Evolutionary conservation across 2,113 vertebrate species (phyloP).

Genomic region (Pollimyrus isidori): DNA sequence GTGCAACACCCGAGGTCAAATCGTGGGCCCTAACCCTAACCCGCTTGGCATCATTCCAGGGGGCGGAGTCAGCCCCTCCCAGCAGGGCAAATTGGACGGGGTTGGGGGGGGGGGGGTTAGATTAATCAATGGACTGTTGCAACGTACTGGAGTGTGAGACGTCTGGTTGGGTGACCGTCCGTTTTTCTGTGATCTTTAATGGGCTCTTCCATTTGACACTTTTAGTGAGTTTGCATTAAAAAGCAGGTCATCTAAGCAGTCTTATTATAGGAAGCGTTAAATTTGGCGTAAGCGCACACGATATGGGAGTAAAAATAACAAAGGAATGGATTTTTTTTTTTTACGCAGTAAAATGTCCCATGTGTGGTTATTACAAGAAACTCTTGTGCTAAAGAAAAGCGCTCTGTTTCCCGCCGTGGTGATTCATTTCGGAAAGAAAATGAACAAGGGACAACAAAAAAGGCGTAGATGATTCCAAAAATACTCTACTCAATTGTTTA

Average conservation of each 20-base stretch:
- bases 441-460: neutral
- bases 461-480: neutral
- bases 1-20: neutral
- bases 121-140: slow-evolving; percentile 32
- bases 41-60: neutral
- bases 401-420: neutral
- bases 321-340: neutral
- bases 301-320: neutral
- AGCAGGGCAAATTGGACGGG: neutral
- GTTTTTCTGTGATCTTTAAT: slow-evolving; percentile 35
- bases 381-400: neutral
- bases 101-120: slow-evolving; percentile 1
- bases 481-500: neutral
- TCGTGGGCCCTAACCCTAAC: too few relatives aligned
- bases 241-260: slow-evolving; percentile 24
- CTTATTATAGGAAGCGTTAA: slow-evolving; percentile 19
- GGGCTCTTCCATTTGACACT: slow-evolving; percentile 33
- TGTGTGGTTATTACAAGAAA: neutral
- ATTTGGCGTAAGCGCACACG: slow-evolving; percentile 13
- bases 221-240: slow-evolving; percentile 34
- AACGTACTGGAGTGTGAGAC: slow-evolving; percentile 35
- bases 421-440: neutral
- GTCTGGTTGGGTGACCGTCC: slow-evolving; percentile 26
- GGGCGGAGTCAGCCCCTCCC: neutral
- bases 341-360: neutral